These are phyloP conservation scores for Monopterus albus DNA, from an alignment of 2,113 vertebrate species.

Conservation along the genomic window DNA sequence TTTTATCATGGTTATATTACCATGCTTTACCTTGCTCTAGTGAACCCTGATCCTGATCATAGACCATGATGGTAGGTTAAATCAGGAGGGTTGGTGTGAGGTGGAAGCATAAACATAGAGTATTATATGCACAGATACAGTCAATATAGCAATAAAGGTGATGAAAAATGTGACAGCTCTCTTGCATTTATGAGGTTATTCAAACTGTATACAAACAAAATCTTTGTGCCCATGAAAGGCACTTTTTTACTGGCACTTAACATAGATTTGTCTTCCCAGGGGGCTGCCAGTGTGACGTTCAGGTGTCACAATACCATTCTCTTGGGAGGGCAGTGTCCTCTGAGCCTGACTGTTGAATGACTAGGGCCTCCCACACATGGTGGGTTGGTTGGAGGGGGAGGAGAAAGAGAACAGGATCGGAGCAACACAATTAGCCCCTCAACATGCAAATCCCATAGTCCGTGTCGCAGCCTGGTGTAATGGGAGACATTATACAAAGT, in stretches of 20 bases:
- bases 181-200: conserved; percentile 48
- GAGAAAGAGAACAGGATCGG: neutral
- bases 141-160: conserved; percentile 20
- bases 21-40: neutral
- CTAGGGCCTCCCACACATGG: conserved; percentile 52
- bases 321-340: conserved; percentile 43
- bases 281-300: conserved; percentile 23
- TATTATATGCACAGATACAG: neutral
- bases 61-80: neutral
- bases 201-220: conserved; percentile 49
- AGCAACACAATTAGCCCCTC: conserved; percentile 57
- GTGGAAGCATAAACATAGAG: neutral
- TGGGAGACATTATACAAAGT: conserved; percentile 34
- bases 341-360: conserved; percentile 44
- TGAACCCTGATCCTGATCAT: neutral
- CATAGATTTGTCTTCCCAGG: conserved; percentile 50
- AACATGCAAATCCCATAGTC: conserved; percentile 62
- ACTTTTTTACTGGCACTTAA: conserved; percentile 28
- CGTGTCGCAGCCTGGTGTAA: conserved; percentile 44
- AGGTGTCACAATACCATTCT: conserved; percentile 47
- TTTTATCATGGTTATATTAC: neutral
- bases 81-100: neutral
- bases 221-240: conserved; percentile 46
- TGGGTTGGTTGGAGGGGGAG: conserved; percentile 12
- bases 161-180: conserved; percentile 18